Conservation (phyloP, 2,113 vertebrate genomes). For the Nothocercus julius region DNA sequence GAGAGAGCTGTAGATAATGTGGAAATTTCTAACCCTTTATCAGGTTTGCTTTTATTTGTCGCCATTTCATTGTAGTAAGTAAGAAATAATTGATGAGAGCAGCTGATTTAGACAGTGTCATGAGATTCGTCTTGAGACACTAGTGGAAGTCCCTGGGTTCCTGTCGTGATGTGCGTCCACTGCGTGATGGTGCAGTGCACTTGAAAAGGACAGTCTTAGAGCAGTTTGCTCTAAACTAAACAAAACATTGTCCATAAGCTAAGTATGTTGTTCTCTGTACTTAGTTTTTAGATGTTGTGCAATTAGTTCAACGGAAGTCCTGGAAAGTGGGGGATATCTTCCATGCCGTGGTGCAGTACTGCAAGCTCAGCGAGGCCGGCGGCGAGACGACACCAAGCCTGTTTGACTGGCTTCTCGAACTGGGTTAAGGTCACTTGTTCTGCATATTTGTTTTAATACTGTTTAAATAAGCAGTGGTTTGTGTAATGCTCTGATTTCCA, state of each 20-base stretch:
- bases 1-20: neutral
- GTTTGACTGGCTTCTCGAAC: slow-evolving; percentile 94
- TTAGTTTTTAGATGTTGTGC: slow-evolving; percentile 92
- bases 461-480: slow-evolving; percentile 61
- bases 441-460: neutral
- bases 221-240: too few relatives aligned
- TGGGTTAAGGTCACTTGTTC: slow-evolving; percentile 75
- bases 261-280: neutral
- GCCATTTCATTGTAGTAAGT: neutral
- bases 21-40: neutral
- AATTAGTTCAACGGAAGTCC: slow-evolving; percentile 87
- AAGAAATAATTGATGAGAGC: neutral
- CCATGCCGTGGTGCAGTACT: slow-evolving; percentile 89
- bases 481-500: slow-evolving; percentile 29
- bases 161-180: neutral
- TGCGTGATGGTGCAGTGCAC: rapidly evolving
- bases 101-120: neutral
- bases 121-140: neutral
- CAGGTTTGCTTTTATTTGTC: neutral
- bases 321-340: slow-evolving; percentile 96
- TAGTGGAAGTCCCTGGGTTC: rapidly evolving
- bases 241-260: neutral
- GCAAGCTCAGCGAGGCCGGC: slow-evolving; percentile 82
- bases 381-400: slow-evolving; percentile 79
- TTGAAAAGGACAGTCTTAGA: neutral